Conservation (phyloP, 2,888 invertebrate genomes). For the Chloromyia formosa region DNA sequence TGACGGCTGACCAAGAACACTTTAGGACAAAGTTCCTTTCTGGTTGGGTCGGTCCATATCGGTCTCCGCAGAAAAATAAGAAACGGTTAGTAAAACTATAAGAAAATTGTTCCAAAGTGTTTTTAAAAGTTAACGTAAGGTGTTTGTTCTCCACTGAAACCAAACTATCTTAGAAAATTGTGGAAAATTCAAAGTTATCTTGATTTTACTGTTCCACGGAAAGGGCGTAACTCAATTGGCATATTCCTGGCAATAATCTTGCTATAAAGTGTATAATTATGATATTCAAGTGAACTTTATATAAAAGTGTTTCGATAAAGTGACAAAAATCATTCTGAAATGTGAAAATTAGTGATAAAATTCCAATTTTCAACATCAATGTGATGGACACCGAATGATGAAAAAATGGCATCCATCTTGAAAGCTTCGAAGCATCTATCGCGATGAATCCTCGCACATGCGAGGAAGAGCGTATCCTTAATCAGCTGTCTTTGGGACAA, state of each 20-base stretch:
- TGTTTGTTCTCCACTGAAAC: neutral
- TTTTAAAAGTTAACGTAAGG: neutral
- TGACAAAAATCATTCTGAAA: neutral
- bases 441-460: conserved; percentile 30
- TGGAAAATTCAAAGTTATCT: too few species aligned
- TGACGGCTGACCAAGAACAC: too few species aligned
- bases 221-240: too few species aligned
- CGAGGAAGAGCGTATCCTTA: conserved; percentile 2
- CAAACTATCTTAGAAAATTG: neutral
- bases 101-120: neutral
- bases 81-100: conserved; percentile 11
- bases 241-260: too few species aligned
- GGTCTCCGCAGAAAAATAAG: conserved; percentile 2
- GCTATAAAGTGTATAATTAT: too few species aligned
- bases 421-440: conserved; percentile 22
- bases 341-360: neutral
- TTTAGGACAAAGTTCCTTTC: too few species aligned
- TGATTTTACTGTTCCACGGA: too few species aligned
- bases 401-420: conserved; percentile 32
- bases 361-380: neutral
- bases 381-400: neutral
- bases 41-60: conserved; percentile 1
- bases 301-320: neutral
- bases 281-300: too few species aligned
- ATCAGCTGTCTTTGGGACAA: conserved; percentile 8